These are phyloP conservation scores for Danio tinwini DNA, from an alignment of 2,797 vertebrate genomes.

Conservation along the genomic window DNA sequence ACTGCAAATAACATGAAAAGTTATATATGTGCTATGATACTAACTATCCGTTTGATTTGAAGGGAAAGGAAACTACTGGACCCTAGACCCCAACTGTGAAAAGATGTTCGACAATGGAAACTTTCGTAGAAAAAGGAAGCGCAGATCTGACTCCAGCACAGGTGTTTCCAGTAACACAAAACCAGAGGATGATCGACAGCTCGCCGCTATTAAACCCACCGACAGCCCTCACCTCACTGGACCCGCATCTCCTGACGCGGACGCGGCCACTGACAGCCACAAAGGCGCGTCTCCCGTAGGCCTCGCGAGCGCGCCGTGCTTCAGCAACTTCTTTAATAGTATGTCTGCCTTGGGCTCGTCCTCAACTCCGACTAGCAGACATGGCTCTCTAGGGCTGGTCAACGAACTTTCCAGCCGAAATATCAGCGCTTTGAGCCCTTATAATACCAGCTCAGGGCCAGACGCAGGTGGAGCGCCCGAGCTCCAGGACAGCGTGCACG, in stretches of 20 bases:
- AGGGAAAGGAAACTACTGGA: constrained; percentile 99
- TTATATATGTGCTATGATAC: not conserved
- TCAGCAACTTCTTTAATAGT: constrained; percentile 91
- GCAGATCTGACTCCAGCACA: constrained; percentile 84
- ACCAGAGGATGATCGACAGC: constrained; percentile 77
- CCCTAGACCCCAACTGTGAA: constrained; percentile 97
- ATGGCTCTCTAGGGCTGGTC: constrained; percentile 80
- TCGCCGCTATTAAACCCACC: constrained; percentile 68
- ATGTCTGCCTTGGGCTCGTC: constrained; percentile 83
- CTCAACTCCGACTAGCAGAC: constrained; percentile 72
- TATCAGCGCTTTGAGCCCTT: constrained; percentile 86
- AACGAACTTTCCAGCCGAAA: constrained; percentile 87
- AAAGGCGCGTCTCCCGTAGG: constrained; percentile 80
- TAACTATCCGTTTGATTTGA: constrained; percentile 4
- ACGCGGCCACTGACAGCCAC: constrained; percentile 79
- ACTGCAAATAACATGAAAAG: not conserved
- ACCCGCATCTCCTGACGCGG: constrained; percentile 83
- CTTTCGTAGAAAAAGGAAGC: constrained; percentile 94
- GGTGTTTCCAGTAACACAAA: constrained; percentile 71
- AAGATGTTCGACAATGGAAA: constrained; percentile 99
- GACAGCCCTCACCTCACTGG: constrained; percentile 77
- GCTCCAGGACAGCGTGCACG: constrained; percentile 75
- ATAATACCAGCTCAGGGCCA: constrained; percentile 72
- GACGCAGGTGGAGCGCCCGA: constrained; percentile 69
- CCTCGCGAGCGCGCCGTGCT: constrained; percentile 82